Percentiles rank a stretch among this genome's conserved stretches.
phyloP scores from a whole-genome alignment of 2,113 vertebrate genomes.

The Zosterops pallidus region DNA sequence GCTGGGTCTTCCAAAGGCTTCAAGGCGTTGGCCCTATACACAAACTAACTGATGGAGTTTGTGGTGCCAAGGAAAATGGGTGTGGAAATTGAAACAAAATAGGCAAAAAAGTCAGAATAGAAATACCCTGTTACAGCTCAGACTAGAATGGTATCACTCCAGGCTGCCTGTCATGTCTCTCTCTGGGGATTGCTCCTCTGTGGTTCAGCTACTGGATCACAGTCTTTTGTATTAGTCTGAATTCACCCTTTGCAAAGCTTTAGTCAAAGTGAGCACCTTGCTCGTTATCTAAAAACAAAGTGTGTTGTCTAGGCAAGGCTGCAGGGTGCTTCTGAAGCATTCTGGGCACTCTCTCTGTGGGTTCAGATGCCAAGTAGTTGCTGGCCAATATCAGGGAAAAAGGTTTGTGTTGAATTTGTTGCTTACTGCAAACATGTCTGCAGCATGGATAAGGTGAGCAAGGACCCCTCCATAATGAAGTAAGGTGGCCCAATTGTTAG shows the following conservation, averaged over 20 bases:
- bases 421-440: neutral
- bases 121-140: neutral
- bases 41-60: neutral
- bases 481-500: neutral
- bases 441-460: neutral
- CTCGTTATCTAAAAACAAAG: neutral
- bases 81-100: neutral
- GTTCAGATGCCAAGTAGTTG: neutral
- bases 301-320: neutral
- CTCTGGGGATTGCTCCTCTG: neutral
- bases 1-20: rapidly evolving
- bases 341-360: neutral
- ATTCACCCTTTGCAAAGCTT: neutral
- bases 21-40: rapidly evolving
- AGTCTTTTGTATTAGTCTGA: neutral
- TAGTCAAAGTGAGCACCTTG: neutral
- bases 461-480: neutral
- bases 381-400: neutral
- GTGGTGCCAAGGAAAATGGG: neutral
- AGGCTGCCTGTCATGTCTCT: neutral
- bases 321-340: neutral
- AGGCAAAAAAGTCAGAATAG: neutral
- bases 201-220: neutral
- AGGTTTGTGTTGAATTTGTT: neutral
- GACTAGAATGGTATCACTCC: neutral